Conservation (phyloP, 2,113 vertebrate genomes). For the Neolamprologus toae region DNA sequence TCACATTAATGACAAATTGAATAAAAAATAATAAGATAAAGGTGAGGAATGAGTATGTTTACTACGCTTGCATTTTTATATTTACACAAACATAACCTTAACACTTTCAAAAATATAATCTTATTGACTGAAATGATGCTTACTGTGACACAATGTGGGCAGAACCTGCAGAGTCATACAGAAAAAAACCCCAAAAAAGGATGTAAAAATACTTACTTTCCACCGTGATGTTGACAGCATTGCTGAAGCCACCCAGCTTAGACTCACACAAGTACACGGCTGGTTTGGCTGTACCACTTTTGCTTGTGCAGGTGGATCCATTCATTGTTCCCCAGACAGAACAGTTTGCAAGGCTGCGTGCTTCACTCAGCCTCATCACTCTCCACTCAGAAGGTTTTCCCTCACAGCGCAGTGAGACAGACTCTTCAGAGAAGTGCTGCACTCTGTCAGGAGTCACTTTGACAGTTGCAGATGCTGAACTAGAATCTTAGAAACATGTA, state of each 20-base stretch:
- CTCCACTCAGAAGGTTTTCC: background rate
- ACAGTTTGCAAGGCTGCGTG: background rate
- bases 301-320: background rate
- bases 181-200: accelerated
- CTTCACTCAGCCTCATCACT: background rate
- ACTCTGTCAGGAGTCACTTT: background rate
- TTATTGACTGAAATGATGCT: background rate
- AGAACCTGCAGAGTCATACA: background rate
- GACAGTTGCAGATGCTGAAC: background rate
- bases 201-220: accelerated
- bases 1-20: background rate
- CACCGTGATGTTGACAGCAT: background rate
- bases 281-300: background rate
- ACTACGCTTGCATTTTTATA: background rate
- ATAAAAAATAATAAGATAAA: background rate
- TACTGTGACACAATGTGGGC: background rate
- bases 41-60: background rate
- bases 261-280: background rate
- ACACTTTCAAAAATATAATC: background rate
- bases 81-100: background rate
- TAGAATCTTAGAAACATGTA: background rate
- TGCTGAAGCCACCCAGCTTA: background rate
- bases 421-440: background rate
- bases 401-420: background rate
- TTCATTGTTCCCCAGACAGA: background rate